phyloP scores from a whole-genome alignment of 2,888 invertebrate species.

The Drosophila melanosoma region DNA sequence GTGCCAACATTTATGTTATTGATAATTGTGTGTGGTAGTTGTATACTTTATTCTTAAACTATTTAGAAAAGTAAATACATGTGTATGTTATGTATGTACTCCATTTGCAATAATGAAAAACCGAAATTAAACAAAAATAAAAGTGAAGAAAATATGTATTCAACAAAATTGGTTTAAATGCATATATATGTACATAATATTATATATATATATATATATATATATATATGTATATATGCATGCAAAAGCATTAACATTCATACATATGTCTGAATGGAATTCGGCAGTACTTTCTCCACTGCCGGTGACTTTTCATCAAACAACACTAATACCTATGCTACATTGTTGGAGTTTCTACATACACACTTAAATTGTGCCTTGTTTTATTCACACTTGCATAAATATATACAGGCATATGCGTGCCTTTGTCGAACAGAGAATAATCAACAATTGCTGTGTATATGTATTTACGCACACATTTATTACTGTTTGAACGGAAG shows the following conservation, averaged over 20 bases:
- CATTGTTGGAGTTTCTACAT: background rate
- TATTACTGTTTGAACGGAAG: slow-evolving; percentile 1
- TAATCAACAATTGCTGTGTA: slow-evolving; percentile 3
- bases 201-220: background rate
- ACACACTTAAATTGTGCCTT: background rate
- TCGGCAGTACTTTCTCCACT: slow-evolving; percentile 20
- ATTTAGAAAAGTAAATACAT: background rate
- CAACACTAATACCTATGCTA: background rate
- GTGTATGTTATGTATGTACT: background rate
- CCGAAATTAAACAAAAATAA: background rate
- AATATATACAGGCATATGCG: background rate
- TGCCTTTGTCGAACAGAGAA: background rate
- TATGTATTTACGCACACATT: background rate
- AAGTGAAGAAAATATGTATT: background rate
- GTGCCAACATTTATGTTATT: slow-evolving; percentile 2
- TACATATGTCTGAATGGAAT: slow-evolving; percentile 7
- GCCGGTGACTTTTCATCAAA: slow-evolving; percentile 21
- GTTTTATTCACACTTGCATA: slow-evolving; percentile 3
- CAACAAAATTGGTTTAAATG: background rate
- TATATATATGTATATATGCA: background rate
- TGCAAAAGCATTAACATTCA: no score
- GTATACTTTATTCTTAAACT: background rate
- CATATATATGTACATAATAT: background rate
- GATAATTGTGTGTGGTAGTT: slow-evolving; percentile 13
- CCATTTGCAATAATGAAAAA: background rate